phyloP scores from a whole-genome alignment of 2,113 vertebrate genomes.

The Campylomormyrus tamandua region DNA sequence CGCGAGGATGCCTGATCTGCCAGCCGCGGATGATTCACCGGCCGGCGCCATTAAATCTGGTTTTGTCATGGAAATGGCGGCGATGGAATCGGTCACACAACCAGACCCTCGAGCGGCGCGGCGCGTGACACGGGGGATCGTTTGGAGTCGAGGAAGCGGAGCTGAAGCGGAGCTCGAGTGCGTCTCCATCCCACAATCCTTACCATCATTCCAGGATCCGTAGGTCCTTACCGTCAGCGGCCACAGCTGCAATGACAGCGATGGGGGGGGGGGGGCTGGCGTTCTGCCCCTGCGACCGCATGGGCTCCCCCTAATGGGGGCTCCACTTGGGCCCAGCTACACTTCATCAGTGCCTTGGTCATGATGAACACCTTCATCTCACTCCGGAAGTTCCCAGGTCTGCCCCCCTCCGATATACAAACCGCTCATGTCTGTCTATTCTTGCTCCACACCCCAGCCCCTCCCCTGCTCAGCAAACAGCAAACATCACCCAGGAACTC shows the following conservation, averaged over 20 bases:
- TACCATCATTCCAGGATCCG: background rate
- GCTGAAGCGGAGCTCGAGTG: background rate
- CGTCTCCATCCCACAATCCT: background rate
- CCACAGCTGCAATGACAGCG: background rate
- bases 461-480: background rate
- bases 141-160: background rate
- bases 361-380: background rate
- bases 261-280: background rate
- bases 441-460: background rate
- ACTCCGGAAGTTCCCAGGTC: background rate
- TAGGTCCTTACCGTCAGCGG: background rate
- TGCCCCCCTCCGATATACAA: background rate
- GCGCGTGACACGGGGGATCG: background rate
- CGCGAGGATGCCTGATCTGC: background rate
- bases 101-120: background rate
- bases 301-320: background rate
- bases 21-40: background rate
- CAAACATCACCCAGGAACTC: background rate
- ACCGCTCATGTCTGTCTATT: background rate
- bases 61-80: background rate
- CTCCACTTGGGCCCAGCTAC: background rate
- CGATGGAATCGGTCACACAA: no score
- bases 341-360: background rate
- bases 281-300: background rate
- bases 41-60: background rate